phyloP scores from a whole-genome alignment of 1,140 invertebrate species.

The Diorhabda elongata region DNA sequence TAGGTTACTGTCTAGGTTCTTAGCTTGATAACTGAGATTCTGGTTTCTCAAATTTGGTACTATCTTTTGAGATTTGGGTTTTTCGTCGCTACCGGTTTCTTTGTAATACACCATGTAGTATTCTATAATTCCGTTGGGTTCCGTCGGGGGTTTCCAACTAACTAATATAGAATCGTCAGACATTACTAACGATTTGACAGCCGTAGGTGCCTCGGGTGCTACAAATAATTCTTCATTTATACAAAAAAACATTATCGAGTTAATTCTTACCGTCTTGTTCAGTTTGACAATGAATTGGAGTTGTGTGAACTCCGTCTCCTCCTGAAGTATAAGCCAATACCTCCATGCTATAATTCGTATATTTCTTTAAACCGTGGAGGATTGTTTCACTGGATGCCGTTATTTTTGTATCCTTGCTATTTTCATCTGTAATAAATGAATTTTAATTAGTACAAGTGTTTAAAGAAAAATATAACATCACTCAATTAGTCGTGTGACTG shows the following conservation, averaged over 20 bases:
- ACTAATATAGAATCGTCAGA: conserved; percentile 86
- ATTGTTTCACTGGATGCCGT: conserved; percentile 89
- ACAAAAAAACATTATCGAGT: background rate
- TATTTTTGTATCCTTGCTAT: conserved; percentile 85
- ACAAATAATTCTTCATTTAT: conserved; percentile 6
- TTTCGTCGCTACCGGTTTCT: conserved; percentile 55
- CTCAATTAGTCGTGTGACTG: no score
- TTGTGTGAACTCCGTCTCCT: conserved; percentile 90
- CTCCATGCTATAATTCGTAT: conserved; percentile 96
- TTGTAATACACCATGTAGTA: conserved; percentile 92
- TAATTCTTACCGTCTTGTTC: conserved; percentile 81
- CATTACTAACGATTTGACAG: conserved; percentile 89
- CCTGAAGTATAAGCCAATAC: conserved; percentile 91
- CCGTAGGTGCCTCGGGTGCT: conserved; percentile 89
- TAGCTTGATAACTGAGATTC: conserved; percentile 73
- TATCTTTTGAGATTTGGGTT: conserved; percentile 51
- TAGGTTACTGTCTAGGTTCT: conserved; percentile 72
- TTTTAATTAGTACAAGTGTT: conserved; percentile 6
- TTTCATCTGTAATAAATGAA: conserved; percentile 65
- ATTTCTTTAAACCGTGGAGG: conserved; percentile 87
- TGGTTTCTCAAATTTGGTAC: conserved; percentile 44
- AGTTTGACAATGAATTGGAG: conserved; percentile 88
- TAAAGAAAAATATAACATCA: no score
- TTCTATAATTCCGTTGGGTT: conserved; percentile 88
- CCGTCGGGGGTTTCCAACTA: conserved; percentile 86